Evolutionary conservation across 2,113 vertebrate species (phyloP), one percentile per base, ranked within the genome.

Genomic region (Ceratotherium simum): DNA sequence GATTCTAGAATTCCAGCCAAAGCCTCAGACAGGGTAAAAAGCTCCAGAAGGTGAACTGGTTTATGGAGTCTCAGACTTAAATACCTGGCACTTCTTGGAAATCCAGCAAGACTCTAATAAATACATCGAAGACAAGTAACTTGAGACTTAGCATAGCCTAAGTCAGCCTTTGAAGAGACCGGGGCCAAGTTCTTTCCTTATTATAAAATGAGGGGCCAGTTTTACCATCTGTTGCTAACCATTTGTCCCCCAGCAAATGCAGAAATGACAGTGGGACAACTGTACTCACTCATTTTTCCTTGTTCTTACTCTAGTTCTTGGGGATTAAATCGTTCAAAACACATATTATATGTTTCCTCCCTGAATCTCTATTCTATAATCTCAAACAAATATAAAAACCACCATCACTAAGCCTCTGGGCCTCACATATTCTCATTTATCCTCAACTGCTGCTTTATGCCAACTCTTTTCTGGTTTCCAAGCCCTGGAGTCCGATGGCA

Each of bases 381-480:
- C 84, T 92, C 82, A 93, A 54, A 84, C 42, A 94, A 92, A 96
- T 91, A 95, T 83, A 94, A 97, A 94, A 90, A 62, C 20, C 62
- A 67, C 56, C 72, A 70, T n/a, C 58, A n/a, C 70, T 62, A 98
- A 95, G 73, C 54, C 46, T 64, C 13, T 33, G 31, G 73, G 86
- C 54, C 60, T 76, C 48, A 70, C 36, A 81, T 75, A 67, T 96
- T 95, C 76, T 93, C 85, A 95, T 96, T 96, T 95, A 87, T 95
- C 48, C 80, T 95, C 86, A 78, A 81, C 20, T 72, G 70, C 92
- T 88, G 39, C 48, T 90, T 67, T 39, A 78, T 93, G 97, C 97
- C 97, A 97, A 81, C 75, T 88, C 87, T 96, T 65, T 96, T 92
- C 79, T 94, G 83, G 65, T 97, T 87, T 96, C 91, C 96, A 96